Evolutionary conservation across 2,888 invertebrate genomes (phyloP), one percentile per base, ranked within the genome.

Genomic region (Gymnosoma rotundatum): DNA sequence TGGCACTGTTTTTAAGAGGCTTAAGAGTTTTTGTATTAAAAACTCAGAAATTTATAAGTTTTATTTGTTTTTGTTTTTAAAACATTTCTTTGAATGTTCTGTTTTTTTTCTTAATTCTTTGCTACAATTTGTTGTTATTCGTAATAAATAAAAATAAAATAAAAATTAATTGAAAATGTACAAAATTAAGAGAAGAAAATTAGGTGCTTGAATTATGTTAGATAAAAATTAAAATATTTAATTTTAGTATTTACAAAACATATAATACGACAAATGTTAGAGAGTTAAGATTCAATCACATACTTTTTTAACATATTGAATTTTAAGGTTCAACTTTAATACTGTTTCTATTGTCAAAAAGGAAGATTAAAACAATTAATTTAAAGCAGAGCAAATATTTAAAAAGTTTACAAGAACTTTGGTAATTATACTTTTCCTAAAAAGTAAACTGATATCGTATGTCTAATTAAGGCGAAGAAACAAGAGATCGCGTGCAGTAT

Each of bases 1-100:
- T 78, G 83, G 80, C 80, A 83, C 76, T 80, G 72, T 78, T 32
- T 50, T 79, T 85, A 80, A 81, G 70, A 85, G 85, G 48, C 58
- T 67, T 32, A 67, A 67, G 61, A 48, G 72, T 50, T 76, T 45
- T 73, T 73, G 7, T 50, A 50, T 14, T 60, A 21, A 60, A 78
- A 75, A 67, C 52, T 64, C 73, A 79, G 52, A 75, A 66, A 66
- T 73, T 48, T 52, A 52, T 67, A 7, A 58, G 32, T 60, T 74
- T 70, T 54, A 25, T 63, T 72, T 52, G 10, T 83, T 67, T 21
- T 56, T 25, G 36, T 21, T 66, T 75, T 52, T 52, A 52, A 64
- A 48, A 70, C 66, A 67, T 54, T 74, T 83, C 50, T 74, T 78
- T 76, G 32, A 83, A 79, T 85, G 75, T 58, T 80, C 72, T 73